Percentiles rank a stretch among this genome's conserved stretches.
These are phyloP conservation scores for Drosophila anomalata DNA, from an alignment of 2,888 invertebrate genomes.

Conservation along the genomic window DNA sequence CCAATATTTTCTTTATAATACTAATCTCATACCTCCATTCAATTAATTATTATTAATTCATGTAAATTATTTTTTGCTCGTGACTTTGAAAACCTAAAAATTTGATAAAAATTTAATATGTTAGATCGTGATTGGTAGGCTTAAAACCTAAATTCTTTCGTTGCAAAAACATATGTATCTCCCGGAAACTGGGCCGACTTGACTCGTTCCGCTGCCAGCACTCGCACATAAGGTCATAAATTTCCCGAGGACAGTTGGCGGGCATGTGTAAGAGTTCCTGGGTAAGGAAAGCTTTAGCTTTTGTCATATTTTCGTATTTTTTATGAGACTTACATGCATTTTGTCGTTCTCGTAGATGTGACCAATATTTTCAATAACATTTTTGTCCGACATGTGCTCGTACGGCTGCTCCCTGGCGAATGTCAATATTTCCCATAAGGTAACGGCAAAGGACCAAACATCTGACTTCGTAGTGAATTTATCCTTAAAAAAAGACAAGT, in stretches of 20 bases:
- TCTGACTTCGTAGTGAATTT: constrained; percentile 93
- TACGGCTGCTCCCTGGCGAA: constrained; percentile 93
- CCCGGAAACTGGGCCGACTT: constrained; percentile 91
- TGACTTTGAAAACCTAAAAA: neutral
- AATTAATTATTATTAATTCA: neutral
- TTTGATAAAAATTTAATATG: constrained; percentile 56
- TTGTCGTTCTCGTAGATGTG: constrained; percentile 90
- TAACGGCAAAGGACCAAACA: constrained; percentile 95
- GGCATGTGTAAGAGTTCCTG: constrained; percentile 88
- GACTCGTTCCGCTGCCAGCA: constrained; percentile 93
- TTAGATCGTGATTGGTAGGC: constrained; percentile 78
- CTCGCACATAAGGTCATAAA: constrained; percentile 93
- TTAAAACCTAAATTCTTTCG: constrained; percentile 88
- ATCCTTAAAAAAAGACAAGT: constrained; percentile 85
- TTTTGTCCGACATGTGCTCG: constrained; percentile 90
- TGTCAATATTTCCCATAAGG: constrained; percentile 94
- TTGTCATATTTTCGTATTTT: neutral
- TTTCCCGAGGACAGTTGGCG: constrained; percentile 92
- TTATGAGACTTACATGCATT: constrained; percentile 86
- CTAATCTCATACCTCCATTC: neutral
- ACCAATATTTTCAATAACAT: constrained; percentile 92
- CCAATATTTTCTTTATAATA: neutral
- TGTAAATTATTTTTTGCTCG: neutral
- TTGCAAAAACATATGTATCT: constrained; percentile 93
- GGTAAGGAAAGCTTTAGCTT: constrained; percentile 10